These are phyloP conservation scores for Acrossocheilus fasciatus DNA, from an alignment of 2,797 vertebrate genomes.

Conservation along the genomic window DNA sequence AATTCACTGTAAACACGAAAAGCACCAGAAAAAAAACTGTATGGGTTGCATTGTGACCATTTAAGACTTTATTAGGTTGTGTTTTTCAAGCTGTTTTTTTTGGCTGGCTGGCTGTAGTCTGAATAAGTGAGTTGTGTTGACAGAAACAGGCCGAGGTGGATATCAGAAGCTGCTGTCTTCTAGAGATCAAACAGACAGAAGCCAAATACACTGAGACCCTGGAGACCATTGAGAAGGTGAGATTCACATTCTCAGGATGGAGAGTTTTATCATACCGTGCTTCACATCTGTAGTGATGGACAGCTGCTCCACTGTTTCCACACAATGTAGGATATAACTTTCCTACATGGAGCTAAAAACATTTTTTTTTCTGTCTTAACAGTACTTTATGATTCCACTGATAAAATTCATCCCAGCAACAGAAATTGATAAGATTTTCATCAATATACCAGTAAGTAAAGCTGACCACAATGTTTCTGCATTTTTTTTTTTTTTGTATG, in stretches of 20 bases:
- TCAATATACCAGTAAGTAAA: constrained; percentile 92
- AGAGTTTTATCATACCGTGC: not conserved
- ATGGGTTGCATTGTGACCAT: not conserved
- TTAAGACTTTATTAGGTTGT: constrained; percentile 12
- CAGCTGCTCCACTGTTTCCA: constrained; percentile 1
- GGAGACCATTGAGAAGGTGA: constrained; percentile 95
- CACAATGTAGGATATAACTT: not conserved
- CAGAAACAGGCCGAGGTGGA: constrained; percentile 92
- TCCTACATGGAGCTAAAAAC: not conserved
- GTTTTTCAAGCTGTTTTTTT: constrained; percentile 8
- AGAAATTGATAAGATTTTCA: constrained; percentile 91
- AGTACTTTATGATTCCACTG: constrained; percentile 94
- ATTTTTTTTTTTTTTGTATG: not conserved
- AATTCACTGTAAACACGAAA: not conserved
- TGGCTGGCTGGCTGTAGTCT: constrained; percentile 9
- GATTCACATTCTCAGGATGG: constrained; percentile 45
- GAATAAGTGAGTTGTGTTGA: constrained; percentile 66
- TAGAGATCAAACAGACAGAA: constrained; percentile 96
- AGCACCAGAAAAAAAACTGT: not conserved
- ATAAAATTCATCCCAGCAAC: constrained; percentile 84
- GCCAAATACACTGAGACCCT: constrained; percentile 96
- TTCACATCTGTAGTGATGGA: constrained; percentile 1
- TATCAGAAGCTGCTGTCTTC: constrained; percentile 91
- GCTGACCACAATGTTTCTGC: not conserved
- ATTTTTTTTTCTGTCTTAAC: constrained; percentile 50